Base-by-base conservation (phyloP, 2,797 vertebrate genomes). In the Enteromius anoplus region DNA sequence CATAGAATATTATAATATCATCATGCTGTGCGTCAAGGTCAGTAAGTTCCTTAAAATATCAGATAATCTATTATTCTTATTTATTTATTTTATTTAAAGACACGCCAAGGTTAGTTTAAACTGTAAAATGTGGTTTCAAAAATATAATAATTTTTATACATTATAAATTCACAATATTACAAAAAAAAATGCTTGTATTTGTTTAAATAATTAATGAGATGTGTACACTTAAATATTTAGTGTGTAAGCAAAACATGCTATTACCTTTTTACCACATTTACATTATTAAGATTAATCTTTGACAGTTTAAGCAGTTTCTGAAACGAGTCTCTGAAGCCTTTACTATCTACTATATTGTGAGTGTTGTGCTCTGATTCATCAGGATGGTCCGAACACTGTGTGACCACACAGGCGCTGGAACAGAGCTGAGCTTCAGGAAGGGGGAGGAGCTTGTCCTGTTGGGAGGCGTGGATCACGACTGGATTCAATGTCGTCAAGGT, bases 371-470 rank as follows among this genome's bases (percentile, higher is more conserved):
- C 29, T 83, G 45, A 37, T 62, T 85, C 32, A 3, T 83, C 92
- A 99, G 98, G 95, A 95, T 93, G 0, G 94, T 99, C 2, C 95
- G 96, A 83, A 95, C 96, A 0, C 94, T 98, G 85, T 98, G 98
- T 3, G 95, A 98, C 91, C 96, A 98, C 90, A 72, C 80, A 0
- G 97, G 96, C 26, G 84, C 89, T 0, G 94, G 94, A 1, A 92
- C 92, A 0, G 95, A 95, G 70, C 93, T 99, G 83, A 98, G 94
- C 94, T 99, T 99, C 94, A 89, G 83, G 49, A 97, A 95, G 83
- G 98, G 97, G 1, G 97, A 99, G 84, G 89, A 97, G 88, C 94
- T 99, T 7, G 92, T 93, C 86, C 92, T 99, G 53, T 87, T 98
- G 4, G 93, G 92, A 78, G 96, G 96, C 0, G 96, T 98, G 85